These are phyloP conservation scores for Philonicus albiceps DNA, from an alignment of 2,888 invertebrate species.

Conservation along the genomic window DNA sequence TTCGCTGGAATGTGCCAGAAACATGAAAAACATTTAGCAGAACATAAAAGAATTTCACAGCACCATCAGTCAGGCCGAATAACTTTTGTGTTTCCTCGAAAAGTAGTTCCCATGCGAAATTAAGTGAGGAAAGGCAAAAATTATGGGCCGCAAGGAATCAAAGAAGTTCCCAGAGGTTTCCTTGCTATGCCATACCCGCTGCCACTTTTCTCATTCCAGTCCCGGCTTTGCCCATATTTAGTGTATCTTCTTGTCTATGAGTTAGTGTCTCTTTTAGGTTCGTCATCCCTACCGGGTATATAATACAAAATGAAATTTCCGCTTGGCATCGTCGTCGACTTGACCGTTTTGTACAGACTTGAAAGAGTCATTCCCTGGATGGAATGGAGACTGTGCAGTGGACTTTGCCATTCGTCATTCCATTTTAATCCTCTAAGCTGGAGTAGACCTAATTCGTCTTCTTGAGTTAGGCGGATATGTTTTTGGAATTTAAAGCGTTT, in stretches of 20 bases:
- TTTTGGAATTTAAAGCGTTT: slow-evolving; percentile 9
- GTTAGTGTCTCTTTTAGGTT: neutral
- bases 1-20: neutral
- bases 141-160: slow-evolving; percentile 9
- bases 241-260: neutral
- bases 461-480: neutral
- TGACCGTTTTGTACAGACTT: neutral
- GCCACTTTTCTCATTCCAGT: neutral
- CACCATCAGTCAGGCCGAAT: neutral
- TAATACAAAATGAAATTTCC: neutral
- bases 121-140: slow-evolving; percentile 17
- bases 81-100: slow-evolving; percentile 5
- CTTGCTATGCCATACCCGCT: neutral
- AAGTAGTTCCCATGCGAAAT: slow-evolving; percentile 15
- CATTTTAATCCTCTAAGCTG: neutral
- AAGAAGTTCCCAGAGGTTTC: neutral
- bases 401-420: neutral
- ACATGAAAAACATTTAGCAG: slow-evolving; percentile 12
- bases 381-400: neutral
- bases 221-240: neutral
- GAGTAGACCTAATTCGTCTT: neutral
- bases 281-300: neutral
- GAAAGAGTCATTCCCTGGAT: neutral
- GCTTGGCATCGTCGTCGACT: neutral
- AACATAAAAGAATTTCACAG: neutral